These are phyloP conservation scores for Murina feae DNA, from an alignment of 2,113 vertebrate species.

Conservation along the genomic window DNA sequence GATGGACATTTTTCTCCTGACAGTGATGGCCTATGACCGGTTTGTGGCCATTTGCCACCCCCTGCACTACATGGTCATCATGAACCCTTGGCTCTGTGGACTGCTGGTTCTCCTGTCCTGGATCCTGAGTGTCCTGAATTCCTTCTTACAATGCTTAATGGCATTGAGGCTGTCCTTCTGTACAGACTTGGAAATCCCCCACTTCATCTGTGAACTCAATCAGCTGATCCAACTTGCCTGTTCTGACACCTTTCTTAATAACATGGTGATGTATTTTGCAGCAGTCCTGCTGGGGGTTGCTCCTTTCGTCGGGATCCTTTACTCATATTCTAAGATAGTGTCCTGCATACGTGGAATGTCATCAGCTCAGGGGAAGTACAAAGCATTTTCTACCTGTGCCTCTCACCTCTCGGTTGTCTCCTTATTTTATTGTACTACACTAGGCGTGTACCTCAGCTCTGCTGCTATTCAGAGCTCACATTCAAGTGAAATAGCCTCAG, in stretches of 20 bases:
- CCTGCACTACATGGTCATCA: background rate
- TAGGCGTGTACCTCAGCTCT: constrained; percentile 13
- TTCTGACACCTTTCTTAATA: background rate
- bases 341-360: background rate
- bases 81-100: background rate
- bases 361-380: too few relatives aligned
- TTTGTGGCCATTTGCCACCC: background rate
- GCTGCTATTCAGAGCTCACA: background rate
- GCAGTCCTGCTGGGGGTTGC: background rate
- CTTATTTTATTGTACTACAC: background rate
- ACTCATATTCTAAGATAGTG: constrained; percentile 20
- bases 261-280: background rate
- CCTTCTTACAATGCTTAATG: constrained; percentile 16
- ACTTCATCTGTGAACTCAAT: constrained; percentile 54
- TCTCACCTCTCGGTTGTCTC: constrained; percentile 30
- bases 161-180: background rate
- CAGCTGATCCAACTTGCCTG: background rate
- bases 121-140: background rate
- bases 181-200: background rate
- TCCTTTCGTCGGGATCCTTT: background rate
- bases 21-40: background rate
- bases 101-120: constrained; percentile 18
- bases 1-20: background rate
- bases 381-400: background rate
- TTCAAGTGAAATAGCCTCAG: background rate